phyloP scores from a whole-genome alignment of 2,888 invertebrate species.

The Buathra laborator region DNA sequence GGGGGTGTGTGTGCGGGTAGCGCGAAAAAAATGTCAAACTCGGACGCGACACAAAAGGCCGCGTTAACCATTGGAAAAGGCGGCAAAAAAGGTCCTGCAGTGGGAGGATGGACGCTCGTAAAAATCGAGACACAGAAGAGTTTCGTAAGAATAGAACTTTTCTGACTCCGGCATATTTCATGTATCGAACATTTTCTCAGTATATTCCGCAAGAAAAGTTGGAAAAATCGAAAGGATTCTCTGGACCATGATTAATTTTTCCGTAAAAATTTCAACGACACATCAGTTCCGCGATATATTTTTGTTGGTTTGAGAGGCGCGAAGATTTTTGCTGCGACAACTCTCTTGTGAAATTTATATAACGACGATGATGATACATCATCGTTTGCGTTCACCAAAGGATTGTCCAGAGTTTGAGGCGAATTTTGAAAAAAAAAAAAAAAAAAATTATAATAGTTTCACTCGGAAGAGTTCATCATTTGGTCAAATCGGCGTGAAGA shows the following conservation, averaged over 20 bases:
- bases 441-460: slow-evolving; percentile 30
- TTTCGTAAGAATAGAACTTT: slow-evolving; percentile 48
- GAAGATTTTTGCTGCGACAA: slow-evolving; percentile 49
- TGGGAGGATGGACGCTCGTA: slow-evolving; percentile 49
- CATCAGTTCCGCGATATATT: slow-evolving; percentile 52
- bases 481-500: slow-evolving; percentile 51
- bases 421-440: slow-evolving; percentile 14
- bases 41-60: slow-evolving; percentile 55
- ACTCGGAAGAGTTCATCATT: slow-evolving; percentile 33
- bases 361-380: slow-evolving; percentile 57
- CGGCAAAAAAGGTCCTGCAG: slow-evolving; percentile 31
- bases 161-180: slow-evolving; percentile 16
- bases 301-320: slow-evolving; percentile 62
- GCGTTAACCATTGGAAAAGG: slow-evolving; percentile 44
- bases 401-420: slow-evolving; percentile 39
- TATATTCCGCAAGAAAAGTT: not conserved
- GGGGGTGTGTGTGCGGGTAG: slow-evolving; percentile 36
- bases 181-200: slow-evolving; percentile 35
- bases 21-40: slow-evolving; percentile 64
- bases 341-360: slow-evolving; percentile 21
- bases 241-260: slow-evolving; percentile 68
- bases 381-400: slow-evolving; percentile 68
- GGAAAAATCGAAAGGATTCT: slow-evolving; percentile 67
- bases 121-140: slow-evolving; percentile 48
- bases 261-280: slow-evolving; percentile 17